Evolutionary conservation across 2,113 vertebrate genomes (phyloP).

Genomic region (Cebus imitator): DNA sequence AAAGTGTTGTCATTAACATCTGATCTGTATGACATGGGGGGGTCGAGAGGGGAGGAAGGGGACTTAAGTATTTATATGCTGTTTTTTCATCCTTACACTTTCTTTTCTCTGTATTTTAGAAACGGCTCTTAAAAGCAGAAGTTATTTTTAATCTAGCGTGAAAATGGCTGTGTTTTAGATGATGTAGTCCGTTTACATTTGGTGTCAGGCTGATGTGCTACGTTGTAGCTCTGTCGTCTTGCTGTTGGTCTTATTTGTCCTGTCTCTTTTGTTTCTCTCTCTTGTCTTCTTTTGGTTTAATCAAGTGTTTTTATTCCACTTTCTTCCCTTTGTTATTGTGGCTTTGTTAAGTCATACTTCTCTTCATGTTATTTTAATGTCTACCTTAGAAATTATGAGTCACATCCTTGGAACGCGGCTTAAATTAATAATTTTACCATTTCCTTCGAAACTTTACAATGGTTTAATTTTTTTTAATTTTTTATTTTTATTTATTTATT

Average conservation of each 20-base stretch:
- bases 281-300: neutral
- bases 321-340: too few species aligned
- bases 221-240: too few species aligned
- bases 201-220: neutral
- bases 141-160: neutral
- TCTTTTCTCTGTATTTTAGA: neutral
- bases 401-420: neutral
- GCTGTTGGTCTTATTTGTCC: neutral
- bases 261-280: neutral
- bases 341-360: neutral
- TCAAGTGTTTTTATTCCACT: neutral
- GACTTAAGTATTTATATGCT: too few species aligned
- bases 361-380: neutral
- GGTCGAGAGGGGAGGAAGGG: too few species aligned
- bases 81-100: neutral
- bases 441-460: neutral
- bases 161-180: neutral
- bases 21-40: neutral
- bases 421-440: neutral
- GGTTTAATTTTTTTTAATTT: neutral
- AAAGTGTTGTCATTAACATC: neutral
- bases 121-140: neutral
- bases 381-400: neutral
- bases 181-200: neutral
- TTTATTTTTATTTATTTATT: too few species aligned